Percentiles rank a stretch among this genome's conserved stretches.
Evolutionary conservation across 2,888 invertebrate genomes (phyloP).

Genomic region (Drosophila koepferae): DNA sequence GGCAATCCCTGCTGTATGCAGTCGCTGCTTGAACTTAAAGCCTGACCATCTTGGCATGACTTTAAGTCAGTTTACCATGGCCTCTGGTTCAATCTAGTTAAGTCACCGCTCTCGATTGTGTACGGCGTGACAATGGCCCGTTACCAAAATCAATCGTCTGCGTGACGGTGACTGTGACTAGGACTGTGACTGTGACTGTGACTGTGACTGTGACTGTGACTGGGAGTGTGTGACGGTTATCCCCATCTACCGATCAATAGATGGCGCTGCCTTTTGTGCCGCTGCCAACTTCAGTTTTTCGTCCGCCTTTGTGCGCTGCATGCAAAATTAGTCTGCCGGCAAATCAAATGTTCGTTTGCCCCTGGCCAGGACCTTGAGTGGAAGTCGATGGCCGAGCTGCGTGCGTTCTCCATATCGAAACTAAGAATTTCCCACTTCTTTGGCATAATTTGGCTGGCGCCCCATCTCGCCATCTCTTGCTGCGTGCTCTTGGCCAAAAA

Average conservation of each 20-base stretch:
- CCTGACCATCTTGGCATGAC: conserved; percentile 15
- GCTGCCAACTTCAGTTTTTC: conserved; percentile 21
- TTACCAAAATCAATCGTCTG: conserved; percentile 76
- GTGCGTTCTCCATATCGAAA: conserved; percentile 16
- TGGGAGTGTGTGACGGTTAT: background rate
- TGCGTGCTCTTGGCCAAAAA: conserved; percentile 21
- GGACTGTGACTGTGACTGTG: background rate
- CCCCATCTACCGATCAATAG: background rate
- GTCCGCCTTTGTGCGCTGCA: conserved; percentile 69
- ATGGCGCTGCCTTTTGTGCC: conserved; percentile 24
- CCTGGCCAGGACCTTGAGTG: conserved; percentile 62
- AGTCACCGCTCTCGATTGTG: conserved; percentile 43
- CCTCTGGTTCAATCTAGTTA: background rate
- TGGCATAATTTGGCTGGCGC: conserved; percentile 52
- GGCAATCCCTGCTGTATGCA: background rate
- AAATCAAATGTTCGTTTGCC: conserved; percentile 70
- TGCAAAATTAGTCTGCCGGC: conserved; percentile 70
- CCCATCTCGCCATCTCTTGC: no score
- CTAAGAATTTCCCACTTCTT: conserved; percentile 41
- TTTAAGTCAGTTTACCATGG: conserved; percentile 45
- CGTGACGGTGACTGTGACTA: conserved; percentile 59
- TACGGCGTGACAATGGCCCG: conserved; percentile 74
- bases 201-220: background rate
- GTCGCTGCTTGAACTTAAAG: conserved; percentile 21
- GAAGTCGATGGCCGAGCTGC: conserved; percentile 1